Evolutionary conservation across 2,113 vertebrate species (phyloP).

Genomic region (Pedionomus torquatus): DNA sequence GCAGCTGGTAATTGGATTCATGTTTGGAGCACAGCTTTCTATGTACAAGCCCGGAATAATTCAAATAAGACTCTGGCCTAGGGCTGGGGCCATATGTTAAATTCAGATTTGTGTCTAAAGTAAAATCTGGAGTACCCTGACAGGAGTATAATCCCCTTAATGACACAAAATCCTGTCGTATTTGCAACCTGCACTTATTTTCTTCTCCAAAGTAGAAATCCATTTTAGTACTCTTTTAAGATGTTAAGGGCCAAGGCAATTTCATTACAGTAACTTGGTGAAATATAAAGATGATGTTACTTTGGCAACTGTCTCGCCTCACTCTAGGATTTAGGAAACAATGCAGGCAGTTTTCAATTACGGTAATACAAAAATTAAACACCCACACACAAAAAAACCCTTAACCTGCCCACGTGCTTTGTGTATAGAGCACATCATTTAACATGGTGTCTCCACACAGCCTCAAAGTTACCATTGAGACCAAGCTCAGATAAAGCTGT

Average conservation of each 20-base stretch:
- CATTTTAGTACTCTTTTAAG: not conserved
- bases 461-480: not conserved
- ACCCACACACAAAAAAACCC: not conserved
- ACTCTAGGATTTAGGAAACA: not conserved
- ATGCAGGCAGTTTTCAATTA: slow-evolving; percentile 36
- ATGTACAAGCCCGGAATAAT: slow-evolving; percentile 70
- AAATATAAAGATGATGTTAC: not conserved
- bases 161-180: slow-evolving; percentile 49
- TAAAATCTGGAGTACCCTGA: slow-evolving; percentile 51
- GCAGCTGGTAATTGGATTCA: slow-evolving; percentile 80
- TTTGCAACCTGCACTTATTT: slow-evolving; percentile 18
- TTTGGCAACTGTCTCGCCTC: not conserved
- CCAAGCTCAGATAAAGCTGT: not conserved
- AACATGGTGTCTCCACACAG: not conserved
- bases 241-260: not conserved
- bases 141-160: slow-evolving; percentile 52
- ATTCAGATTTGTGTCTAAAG: slow-evolving; percentile 64
- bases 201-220: slow-evolving; percentile 20
- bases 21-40: slow-evolving; percentile 70
- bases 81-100: slow-evolving; percentile 75
- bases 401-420: not conserved
- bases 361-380: slow-evolving; percentile 48
- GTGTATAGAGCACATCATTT: not conserved
- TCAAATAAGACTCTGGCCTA: slow-evolving; percentile 72
- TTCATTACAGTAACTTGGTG: not conserved